phyloP scores from a whole-genome alignment of 2,888 invertebrate species.

The Bursaphelenchus okinawaensis region DNA sequence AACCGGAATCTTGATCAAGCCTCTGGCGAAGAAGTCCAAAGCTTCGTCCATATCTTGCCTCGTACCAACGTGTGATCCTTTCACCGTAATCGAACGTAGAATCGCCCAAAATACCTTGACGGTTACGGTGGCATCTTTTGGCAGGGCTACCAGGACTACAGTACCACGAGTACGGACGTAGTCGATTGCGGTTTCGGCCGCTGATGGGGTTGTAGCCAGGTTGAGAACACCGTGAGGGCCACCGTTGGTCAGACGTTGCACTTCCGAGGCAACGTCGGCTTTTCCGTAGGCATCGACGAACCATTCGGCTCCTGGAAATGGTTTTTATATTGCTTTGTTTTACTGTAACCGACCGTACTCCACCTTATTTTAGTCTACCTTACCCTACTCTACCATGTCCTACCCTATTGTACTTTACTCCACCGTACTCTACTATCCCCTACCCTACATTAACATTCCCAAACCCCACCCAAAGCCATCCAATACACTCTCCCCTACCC shows the following conservation, averaged over 20 bases:
- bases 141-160: conserved; percentile 33
- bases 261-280: conserved; percentile 22
- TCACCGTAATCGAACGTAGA: conserved; percentile 13
- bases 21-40: conserved; percentile 23
- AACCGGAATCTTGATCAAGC: conserved; percentile 3
- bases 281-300: conserved; percentile 30
- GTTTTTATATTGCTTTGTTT: neutral
- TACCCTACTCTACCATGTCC: no score
- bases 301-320: conserved; percentile 25
- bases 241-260: conserved; percentile 31
- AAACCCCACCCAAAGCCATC: no score
- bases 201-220: conserved; percentile 29
- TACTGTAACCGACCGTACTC: no score
- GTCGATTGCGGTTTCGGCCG: conserved; percentile 32
- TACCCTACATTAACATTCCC: no score
- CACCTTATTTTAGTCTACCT: no score
- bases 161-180: conserved; percentile 36
- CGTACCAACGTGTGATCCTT: conserved; percentile 18
- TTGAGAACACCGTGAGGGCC: conserved; percentile 38
- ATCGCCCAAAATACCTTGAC: conserved; percentile 15
- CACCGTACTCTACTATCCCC: no score
- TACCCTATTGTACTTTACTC: no score
- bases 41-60: conserved; percentile 23
- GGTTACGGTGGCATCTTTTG: conserved; percentile 20
- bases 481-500: no score